Conservation (phyloP, 2,113 vertebrate species). For the Odocoileus virginianus region DNA sequence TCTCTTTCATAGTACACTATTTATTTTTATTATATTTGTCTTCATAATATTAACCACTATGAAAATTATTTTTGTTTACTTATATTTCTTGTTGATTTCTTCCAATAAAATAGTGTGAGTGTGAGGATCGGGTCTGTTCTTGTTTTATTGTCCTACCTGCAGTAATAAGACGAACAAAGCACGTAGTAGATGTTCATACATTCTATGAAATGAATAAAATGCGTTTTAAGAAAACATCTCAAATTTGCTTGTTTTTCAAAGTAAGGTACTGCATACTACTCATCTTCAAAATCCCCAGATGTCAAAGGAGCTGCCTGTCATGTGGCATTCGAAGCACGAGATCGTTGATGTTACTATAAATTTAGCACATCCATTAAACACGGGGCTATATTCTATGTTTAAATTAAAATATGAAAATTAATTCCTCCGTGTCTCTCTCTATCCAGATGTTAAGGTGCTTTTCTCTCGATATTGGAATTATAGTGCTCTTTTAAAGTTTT, state of each 20-base stretch:
- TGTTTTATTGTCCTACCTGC: not conserved
- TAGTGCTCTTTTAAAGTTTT: not conserved
- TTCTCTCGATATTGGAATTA: not conserved
- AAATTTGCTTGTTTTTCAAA: not conserved
- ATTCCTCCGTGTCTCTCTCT: not conserved
- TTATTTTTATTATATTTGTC: not conserved
- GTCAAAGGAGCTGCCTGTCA: not conserved
- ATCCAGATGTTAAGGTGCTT: not conserved
- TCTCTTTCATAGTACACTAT: not conserved
- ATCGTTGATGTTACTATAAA: not conserved
- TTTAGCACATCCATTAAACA: not conserved
- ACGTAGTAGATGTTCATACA: not conserved
- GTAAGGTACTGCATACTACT: not conserved
- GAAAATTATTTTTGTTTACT: not conserved
- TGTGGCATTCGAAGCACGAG: not conserved
- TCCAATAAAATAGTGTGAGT: not conserved
- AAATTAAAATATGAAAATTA: not conserved
- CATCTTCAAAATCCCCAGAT: not conserved
- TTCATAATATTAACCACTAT: not conserved
- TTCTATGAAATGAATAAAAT: not conserved
- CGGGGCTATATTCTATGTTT: not conserved
- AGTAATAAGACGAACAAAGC: not conserved
- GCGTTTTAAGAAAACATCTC: not conserved
- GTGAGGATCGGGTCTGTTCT: not conserved
- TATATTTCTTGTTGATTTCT: not conserved